Evolutionary conservation across 2,888 invertebrate genomes (phyloP).

Genomic region (Nezara viridula): DNA sequence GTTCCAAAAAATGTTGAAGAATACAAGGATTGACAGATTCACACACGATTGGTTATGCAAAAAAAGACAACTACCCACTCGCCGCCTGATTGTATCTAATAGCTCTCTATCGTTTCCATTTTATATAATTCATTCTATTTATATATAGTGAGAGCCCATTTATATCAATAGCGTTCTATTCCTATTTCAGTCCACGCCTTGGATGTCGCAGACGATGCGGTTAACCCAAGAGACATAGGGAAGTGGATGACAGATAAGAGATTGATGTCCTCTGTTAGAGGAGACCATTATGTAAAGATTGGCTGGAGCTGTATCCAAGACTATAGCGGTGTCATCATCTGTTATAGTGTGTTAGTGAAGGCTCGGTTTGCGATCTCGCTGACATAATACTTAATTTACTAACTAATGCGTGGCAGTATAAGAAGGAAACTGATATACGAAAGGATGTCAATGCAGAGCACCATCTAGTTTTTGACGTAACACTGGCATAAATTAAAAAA

Average conservation of each 20-base stretch:
- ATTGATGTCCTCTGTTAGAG: neutral
- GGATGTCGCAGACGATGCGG: neutral
- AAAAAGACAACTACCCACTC: neutral
- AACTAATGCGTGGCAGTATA: too few relatives aligned
- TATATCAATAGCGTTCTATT: neutral
- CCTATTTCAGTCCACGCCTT: neutral
- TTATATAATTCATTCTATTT: conserved; percentile 14
- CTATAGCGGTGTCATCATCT: neutral
- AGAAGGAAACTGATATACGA: too few relatives aligned
- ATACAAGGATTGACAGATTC: neutral
- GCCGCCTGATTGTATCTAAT: neutral
- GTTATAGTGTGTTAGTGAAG: neutral
- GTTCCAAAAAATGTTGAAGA: too few relatives aligned
- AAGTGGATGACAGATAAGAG: neutral
- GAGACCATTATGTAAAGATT: neutral
- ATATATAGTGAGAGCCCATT: neutral
- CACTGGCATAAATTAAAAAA: too few relatives aligned
- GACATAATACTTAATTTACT: neutral
- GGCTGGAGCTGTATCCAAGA: neutral
- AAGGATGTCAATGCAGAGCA: too few relatives aligned
- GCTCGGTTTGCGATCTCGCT: neutral
- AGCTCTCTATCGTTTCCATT: neutral
- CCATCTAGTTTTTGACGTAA: too few relatives aligned
- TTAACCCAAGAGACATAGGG: neutral
- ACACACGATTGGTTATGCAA: neutral